Conservation (phyloP, 1,140 invertebrate species). For the Diorhabda elongata region DNA sequence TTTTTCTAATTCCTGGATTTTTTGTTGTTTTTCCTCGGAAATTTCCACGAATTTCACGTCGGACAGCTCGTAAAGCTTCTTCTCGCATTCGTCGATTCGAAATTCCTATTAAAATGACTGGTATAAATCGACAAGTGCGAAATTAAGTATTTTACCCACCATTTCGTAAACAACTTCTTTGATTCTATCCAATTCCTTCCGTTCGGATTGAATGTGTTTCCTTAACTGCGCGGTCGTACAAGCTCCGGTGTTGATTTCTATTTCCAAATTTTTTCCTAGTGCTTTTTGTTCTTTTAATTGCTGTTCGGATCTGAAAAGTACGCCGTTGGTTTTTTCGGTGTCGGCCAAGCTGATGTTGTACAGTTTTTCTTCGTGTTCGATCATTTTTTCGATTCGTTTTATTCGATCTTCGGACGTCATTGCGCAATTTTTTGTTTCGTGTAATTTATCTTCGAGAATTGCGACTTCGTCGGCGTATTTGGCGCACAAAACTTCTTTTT, state of each 20-base stretch:
- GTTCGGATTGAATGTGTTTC: constrained; percentile 31
- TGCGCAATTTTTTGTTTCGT: constrained; percentile 27
- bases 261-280: constrained; percentile 30
- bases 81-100: constrained; percentile 37
- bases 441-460: constrained; percentile 28
- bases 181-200: constrained; percentile 44
- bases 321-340: constrained; percentile 34
- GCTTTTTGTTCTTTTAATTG: constrained; percentile 29
- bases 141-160: constrained; percentile 27
- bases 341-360: constrained; percentile 31
- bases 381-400: constrained; percentile 34
- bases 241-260: constrained; percentile 31
- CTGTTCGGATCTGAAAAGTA: constrained; percentile 33
- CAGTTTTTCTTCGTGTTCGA: constrained; percentile 33
- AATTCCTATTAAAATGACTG: constrained; percentile 30
- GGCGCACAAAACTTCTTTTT: constrained; percentile 28
- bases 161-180: constrained; percentile 46
- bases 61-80: constrained; percentile 30
- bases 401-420: constrained; percentile 32
- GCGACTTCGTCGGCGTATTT: constrained; percentile 30
- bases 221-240: constrained; percentile 31
- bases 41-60: constrained; percentile 36
- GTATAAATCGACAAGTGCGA: too few relatives aligned
- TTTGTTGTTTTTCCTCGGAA: constrained; percentile 44
- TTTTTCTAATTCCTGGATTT: constrained; percentile 49